These are phyloP conservation scores for Caenorhabditis briggsae DNA, from an alignment of 1,140 invertebrate species.

Conservation along the genomic window DNA sequence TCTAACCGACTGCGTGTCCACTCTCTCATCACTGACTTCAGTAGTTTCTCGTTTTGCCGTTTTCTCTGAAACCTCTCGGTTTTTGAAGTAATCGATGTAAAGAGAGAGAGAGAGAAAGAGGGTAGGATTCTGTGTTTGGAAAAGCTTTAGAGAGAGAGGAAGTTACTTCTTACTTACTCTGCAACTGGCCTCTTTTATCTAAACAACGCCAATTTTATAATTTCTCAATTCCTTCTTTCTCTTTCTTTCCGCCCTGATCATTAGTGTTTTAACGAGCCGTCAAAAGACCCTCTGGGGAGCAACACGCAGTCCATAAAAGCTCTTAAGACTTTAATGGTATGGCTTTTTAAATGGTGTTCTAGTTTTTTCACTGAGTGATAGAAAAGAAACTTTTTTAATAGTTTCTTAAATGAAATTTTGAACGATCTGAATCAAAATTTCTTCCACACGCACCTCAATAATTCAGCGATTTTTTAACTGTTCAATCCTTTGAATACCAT, in stretches of 20 bases:
- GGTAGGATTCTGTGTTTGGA: constrained; percentile 20
- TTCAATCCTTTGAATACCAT: no score
- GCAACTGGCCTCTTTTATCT: constrained; percentile 10
- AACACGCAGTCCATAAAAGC: no score
- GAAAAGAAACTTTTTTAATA: no score
- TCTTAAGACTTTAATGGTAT: no score
- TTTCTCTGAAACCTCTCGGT: constrained; percentile 24
- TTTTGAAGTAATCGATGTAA: constrained; percentile 47
- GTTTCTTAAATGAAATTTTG: no score
- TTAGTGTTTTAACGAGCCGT: no score
- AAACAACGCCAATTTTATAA: neutral
- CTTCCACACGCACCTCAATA: no score
- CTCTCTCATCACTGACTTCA: neutral
- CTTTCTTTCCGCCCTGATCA: neutral
- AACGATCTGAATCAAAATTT: no score
- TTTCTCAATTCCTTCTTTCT: neutral
- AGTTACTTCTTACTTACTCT: constrained; percentile 82
- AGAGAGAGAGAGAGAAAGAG: constrained; percentile 3
- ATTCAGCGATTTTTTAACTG: no score
- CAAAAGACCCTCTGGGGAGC: no score
- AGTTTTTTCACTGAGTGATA: no score
- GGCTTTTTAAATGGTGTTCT: no score
- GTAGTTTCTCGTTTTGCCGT: neutral
- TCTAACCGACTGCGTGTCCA: constrained; percentile 14
- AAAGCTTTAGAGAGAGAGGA: constrained; percentile 82